These are phyloP conservation scores for Drosophila sucinea DNA, from an alignment of 1,140 invertebrate species.

Conservation along the genomic window DNA sequence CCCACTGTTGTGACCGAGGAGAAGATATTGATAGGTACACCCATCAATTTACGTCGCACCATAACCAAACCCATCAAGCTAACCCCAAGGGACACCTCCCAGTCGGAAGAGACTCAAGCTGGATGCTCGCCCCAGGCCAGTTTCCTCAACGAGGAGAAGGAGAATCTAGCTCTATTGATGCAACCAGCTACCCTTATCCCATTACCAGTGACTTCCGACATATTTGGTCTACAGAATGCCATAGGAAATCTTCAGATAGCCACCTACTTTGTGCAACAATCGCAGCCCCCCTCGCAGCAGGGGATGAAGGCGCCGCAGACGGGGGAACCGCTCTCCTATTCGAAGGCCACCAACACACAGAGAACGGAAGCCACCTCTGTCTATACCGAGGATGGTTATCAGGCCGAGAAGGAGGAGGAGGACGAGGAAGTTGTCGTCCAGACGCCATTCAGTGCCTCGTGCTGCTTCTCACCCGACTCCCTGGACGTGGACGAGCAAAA, in stretches of 20 bases:
- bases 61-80: conserved; percentile 67
- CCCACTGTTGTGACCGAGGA: conserved; percentile 57
- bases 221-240: conserved; percentile 76
- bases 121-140: conserved; percentile 19
- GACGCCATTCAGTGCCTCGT: conserved; percentile 31
- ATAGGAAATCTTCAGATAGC: conserved; percentile 81
- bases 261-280: conserved; percentile 75
- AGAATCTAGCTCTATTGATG: conserved; percentile 81
- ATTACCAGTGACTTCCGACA: conserved; percentile 76
- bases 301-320: conserved; percentile 24
- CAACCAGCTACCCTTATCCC: conserved; percentile 83
- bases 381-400: conserved; percentile 73
- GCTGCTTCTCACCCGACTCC: conserved; percentile 65
- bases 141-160: conserved; percentile 46
- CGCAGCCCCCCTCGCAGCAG: conserved; percentile 45
- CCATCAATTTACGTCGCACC: conserved; percentile 76
- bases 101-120: conserved; percentile 9
- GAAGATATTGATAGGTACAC: conserved; percentile 78
- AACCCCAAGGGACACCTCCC: background rate
- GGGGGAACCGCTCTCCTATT: conserved; percentile 35
- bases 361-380: conserved; percentile 67
- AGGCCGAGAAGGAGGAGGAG: conserved; percentile 68
- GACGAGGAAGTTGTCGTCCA: conserved; percentile 35
- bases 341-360: conserved; percentile 69
- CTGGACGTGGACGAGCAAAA: conserved; percentile 51